A percentile compares a stretch with the other conserved stretches of the same genome.
Evolutionary conservation across 2,797 vertebrate genomes (phyloP).

Genomic region (Falco rusticolus): DNA sequence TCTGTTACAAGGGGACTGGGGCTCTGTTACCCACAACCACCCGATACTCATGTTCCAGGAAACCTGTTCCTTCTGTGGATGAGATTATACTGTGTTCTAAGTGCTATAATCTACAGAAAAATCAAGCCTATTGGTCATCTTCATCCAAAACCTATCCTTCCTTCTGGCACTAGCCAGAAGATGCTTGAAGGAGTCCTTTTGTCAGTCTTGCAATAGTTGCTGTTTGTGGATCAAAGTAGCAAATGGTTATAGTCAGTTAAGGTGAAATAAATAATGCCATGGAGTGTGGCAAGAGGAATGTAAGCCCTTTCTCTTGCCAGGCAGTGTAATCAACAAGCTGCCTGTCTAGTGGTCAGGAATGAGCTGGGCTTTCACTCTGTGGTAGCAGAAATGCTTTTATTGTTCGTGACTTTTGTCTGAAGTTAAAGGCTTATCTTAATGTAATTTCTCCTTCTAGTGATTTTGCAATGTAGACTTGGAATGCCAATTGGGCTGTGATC

Average conservation of each 20-base stretch:
- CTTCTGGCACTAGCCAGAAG: neutral
- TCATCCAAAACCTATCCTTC: neutral
- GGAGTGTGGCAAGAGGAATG: neutral
- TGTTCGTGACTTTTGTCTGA: neutral
- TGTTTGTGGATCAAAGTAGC: neutral
- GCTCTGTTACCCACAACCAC: neutral
- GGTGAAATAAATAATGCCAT: neutral
- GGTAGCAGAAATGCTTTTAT: neutral
- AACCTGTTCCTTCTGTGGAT: neutral
- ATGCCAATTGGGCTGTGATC: neutral
- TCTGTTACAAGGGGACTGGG: neutral
- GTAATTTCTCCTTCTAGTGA: neutral
- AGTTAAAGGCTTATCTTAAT: neutral
- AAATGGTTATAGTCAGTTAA: neutral
- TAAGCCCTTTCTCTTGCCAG: neutral
- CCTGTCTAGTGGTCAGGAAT: rapidly evolving
- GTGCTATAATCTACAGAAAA: neutral
- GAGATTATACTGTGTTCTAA: neutral
- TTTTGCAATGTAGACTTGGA: neutral
- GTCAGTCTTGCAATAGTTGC: neutral
- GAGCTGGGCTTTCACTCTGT: neutral
- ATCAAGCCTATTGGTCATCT: neutral
- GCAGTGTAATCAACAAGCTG: neutral
- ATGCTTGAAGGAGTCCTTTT: neutral
- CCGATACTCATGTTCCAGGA: neutral